These are phyloP conservation scores for Ormyrus labotus DNA, from an alignment of 2,888 invertebrate species.

Conservation along the genomic window DNA sequence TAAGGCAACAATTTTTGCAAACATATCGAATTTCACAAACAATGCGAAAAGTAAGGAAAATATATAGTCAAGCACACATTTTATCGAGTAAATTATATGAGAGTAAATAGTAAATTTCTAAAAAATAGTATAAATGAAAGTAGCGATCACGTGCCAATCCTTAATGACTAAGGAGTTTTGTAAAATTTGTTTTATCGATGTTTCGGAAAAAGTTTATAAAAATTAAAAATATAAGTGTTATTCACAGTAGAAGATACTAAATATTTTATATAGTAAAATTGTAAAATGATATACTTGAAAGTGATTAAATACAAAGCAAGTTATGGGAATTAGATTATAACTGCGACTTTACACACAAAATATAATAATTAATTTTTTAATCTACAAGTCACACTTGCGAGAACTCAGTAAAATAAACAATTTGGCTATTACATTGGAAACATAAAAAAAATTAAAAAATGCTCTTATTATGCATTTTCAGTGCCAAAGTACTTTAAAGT, in stretches of 20 bases:
- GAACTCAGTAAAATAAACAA: conserved; percentile 26
- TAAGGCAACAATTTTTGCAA: not conserved
- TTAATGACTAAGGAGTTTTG: conserved; percentile 14
- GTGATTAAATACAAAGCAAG: not conserved
- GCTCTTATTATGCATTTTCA: conserved; percentile 46
- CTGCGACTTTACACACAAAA: too few species aligned
- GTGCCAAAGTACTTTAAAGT: conserved; percentile 57
- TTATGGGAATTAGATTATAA: too few species aligned
- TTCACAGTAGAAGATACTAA: not conserved
- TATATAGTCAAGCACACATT: conserved; percentile 11
- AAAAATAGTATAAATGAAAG: conserved; percentile 39
- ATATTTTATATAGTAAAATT: not conserved
- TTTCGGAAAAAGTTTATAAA: conserved; percentile 20
- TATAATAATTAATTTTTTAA: too few species aligned
- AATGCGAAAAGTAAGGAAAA: not conserved
- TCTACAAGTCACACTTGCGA: too few species aligned
- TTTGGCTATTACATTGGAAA: not conserved
- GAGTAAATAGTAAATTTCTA: conserved; percentile 17
- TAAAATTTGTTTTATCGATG: conserved; percentile 33
- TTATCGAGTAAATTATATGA: conserved; percentile 19
- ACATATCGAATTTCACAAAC: conserved; percentile 7
- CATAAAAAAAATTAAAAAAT: conserved; percentile 12
- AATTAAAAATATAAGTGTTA: not conserved
- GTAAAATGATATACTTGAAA: too few species aligned
- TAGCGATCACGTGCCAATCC: conserved; percentile 51